Base-by-base conservation (phyloP, 2,113 vertebrate genomes). In the Pyrgilauda ruficollis region DNA sequence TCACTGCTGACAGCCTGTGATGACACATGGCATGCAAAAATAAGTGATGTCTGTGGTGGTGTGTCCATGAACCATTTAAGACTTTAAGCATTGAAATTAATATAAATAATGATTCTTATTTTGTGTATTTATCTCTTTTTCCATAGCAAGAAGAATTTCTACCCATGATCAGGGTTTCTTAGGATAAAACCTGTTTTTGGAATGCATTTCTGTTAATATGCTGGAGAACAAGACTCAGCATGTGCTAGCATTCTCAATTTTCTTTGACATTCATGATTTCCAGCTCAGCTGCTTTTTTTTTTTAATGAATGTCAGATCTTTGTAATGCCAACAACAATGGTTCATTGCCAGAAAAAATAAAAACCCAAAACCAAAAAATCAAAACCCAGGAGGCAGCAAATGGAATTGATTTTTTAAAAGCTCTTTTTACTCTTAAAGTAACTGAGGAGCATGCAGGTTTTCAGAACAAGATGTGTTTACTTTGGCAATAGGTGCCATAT, bases 261-360 rank as follows among this genome's bases (percentile, higher is more conserved):
- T 84, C 67, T 84, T 81, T 94, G 89, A 87, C 87, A 47, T 94
- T 92, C n/a, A n/a, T 94, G 43, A 87, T 89, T 90, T 93, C 55
- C 80, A 89, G 62, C 41, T 75, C 52, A 84, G 68, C 55, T 82
- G 50, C 13, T 33, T 82, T 30, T 35, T 30, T 35, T 52, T 85
- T 81, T 27, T 12, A 62, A 53, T 73, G 44, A 72, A 15, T 91
- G 52, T 92, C 76, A 85, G 17, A 74, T 85, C 41, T 92, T 78
- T 6, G 6, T 75, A 79, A 87, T 52, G 52, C 37, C 50, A 66
- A 28, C n/a, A 87, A 87, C 7, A 6, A 43, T 78, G 31, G 68
- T n/a, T 30, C 8, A 9, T 87, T 96, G 69, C 46, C 55, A 73
- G 62, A 8, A 23, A 35, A 67, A 47, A 27, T 41, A 61, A 19